These are phyloP conservation scores for Cardiocondyla obscurior DNA, from an alignment of 1,140 invertebrate genomes.

Conservation along the genomic window DNA sequence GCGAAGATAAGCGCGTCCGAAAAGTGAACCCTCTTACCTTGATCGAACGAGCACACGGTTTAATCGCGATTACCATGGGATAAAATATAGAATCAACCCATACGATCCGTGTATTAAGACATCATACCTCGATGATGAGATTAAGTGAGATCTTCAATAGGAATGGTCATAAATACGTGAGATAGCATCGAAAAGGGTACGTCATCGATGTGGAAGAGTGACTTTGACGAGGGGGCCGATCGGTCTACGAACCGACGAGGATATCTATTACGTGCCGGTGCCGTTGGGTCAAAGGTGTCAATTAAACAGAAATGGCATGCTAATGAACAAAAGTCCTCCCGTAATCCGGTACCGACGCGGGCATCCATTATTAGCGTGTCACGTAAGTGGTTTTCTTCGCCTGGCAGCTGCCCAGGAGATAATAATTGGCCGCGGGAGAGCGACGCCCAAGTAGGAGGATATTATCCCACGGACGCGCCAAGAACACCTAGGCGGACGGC, in stretches of 20 bases:
- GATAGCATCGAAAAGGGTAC: not conserved
- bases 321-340: constrained; percentile 80
- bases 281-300: constrained; percentile 77
- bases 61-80: not conserved
- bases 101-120: not conserved
- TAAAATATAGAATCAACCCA: not conserved
- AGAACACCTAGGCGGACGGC: constrained; percentile 54
- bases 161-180: not conserved
- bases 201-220: constrained; percentile 30
- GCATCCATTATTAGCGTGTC: constrained; percentile 75
- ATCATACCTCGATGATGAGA: not conserved
- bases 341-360: constrained; percentile 75
- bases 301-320: constrained; percentile 79
- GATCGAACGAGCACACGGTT: not conserved
- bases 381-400: constrained; percentile 78
- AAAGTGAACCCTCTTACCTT: not conserved
- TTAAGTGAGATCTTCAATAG: not conserved
- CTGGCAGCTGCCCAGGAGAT: constrained; percentile 73
- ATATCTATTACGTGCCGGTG: constrained; percentile 72
- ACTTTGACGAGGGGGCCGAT: constrained; percentile 38
- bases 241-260: constrained; percentile 67
- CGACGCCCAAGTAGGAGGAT: constrained; percentile 54
- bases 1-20: not conserved
- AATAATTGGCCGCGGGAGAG: constrained; percentile 75
- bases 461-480: constrained; percentile 49